phyloP scores from a whole-genome alignment of 2,888 invertebrate genomes.

The Lycocerus yunnanus region DNA sequence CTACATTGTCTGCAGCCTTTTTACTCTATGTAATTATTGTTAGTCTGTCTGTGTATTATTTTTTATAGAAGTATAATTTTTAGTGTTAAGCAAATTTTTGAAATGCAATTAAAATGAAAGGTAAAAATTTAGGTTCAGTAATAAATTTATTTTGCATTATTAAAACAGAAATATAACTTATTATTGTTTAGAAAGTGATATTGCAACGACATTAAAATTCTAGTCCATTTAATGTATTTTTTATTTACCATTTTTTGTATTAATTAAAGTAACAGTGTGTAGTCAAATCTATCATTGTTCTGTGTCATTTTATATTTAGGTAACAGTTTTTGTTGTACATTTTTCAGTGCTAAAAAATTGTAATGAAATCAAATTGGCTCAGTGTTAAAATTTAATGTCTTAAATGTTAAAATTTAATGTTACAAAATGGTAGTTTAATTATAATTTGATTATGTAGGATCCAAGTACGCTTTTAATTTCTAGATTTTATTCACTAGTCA shows the following conservation, averaged over 20 bases:
- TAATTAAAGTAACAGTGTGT: neutral
- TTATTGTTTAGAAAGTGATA: neutral
- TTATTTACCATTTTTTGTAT: neutral
- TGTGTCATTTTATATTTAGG: neutral
- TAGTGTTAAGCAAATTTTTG: neutral
- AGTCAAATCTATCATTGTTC: neutral
- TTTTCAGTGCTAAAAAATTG: neutral
- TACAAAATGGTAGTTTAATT: neutral
- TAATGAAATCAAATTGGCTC: neutral
- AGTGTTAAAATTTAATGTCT: constrained; percentile 1
- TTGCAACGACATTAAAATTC: constrained; percentile 2
- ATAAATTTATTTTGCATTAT: neutral
- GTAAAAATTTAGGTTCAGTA: neutral
- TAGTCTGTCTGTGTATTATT: neutral
- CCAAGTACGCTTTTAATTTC: neutral
- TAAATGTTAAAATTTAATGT: constrained; percentile 1
- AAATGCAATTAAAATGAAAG: neutral
- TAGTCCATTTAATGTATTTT: constrained; percentile 1
- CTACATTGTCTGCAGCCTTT: constrained; percentile 4
- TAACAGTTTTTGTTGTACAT: neutral
- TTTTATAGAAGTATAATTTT: neutral
- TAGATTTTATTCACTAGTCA: neutral
- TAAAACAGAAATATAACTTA: neutral
- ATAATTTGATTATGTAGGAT: neutral
- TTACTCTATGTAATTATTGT: neutral